Evolutionary conservation across 2,113 vertebrate species (phyloP).

Genomic region (Salvelinus namaycush): DNA sequence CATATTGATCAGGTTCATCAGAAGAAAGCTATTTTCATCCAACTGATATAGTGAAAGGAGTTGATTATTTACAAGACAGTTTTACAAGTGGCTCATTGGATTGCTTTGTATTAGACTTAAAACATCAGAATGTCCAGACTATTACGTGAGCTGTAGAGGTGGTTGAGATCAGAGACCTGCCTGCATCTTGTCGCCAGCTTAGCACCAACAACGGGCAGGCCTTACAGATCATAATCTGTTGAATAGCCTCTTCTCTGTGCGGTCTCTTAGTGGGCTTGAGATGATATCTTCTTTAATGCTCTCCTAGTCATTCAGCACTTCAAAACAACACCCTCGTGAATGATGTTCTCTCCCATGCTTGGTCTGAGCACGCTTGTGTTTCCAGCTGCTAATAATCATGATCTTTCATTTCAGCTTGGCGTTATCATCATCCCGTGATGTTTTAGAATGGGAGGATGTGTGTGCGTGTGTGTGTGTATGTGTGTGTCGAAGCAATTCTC

Average conservation of each 20-base stretch:
- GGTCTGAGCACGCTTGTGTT: neutral
- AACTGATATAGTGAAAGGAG: too few species aligned
- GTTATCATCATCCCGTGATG: neutral
- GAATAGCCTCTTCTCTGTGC: too few species aligned
- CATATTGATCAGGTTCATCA: too few species aligned
- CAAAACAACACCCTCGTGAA: neutral
- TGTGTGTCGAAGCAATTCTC: neutral
- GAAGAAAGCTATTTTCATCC: too few species aligned
- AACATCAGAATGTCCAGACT: too few species aligned
- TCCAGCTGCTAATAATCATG: conserved; percentile 3
- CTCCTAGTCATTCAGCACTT: conserved; percentile 8
- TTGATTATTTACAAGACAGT: neutral
- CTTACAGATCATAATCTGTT: neutral
- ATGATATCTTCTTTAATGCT: neutral
- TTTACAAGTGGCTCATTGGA: neutral
- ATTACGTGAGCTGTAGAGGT: too few species aligned
- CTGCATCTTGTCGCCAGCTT: too few species aligned
- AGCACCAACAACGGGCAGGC: too few species aligned
- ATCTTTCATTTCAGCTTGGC: conserved; percentile 13
- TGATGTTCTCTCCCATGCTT: too few species aligned
- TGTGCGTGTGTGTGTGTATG: neutral
- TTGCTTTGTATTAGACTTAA: neutral
- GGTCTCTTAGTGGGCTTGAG: neutral
- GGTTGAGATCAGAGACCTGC: too few species aligned
- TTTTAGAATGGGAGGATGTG: neutral